A percentile compares a stretch with the other conserved stretches of the same genome.
These are phyloP conservation scores for Porites cylindrica DNA, from an alignment of 92 coral and sea anemone species.

Conservation along the genomic window DNA sequence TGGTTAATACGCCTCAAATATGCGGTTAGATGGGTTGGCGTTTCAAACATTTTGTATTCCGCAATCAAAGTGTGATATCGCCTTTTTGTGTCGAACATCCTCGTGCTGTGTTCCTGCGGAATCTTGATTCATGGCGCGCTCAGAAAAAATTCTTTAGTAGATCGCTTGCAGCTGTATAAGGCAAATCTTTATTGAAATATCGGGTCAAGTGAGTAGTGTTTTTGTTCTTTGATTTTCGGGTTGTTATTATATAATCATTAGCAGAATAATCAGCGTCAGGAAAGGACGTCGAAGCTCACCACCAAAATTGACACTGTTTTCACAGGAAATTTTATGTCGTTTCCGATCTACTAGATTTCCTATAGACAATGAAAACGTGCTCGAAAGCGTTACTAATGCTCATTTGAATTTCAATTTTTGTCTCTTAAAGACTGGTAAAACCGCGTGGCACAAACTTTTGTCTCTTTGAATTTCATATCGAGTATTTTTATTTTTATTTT, in stretches of 20 bases:
- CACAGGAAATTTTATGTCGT: slow-evolving; percentile 7
- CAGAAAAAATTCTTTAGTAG: not conserved
- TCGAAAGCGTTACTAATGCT: not conserved
- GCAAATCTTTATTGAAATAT: slow-evolving; percentile 39
- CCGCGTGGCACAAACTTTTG: not conserved
- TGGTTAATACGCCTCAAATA: not conserved
- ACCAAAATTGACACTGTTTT: slow-evolving; percentile 2
- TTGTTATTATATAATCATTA: slow-evolving; percentile 24
- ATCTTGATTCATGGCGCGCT: not conserved
- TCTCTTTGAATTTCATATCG: not conserved
- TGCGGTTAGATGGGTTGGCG: slow-evolving; percentile 12
- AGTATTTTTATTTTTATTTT: not conserved
- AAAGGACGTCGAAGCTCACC: not conserved
- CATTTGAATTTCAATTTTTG: not conserved
- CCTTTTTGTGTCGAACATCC: slow-evolving; percentile 17
- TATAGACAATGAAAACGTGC: not conserved
- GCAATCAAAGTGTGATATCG: slow-evolving; percentile 21
- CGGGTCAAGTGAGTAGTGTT: slow-evolving; percentile 47
- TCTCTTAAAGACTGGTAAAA: no score
- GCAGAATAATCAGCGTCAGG: slow-evolving; percentile 1
- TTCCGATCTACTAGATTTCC: slow-evolving; percentile 32
- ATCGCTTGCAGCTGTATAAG: slow-evolving; percentile 1
- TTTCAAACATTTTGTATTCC: not conserved
- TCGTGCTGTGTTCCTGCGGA: not conserved
- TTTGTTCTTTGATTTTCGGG: slow-evolving; percentile 7